These are phyloP conservation scores for Leucoraja ocellata DNA, from an alignment of 2,797 vertebrate species.

Conservation along the genomic window DNA sequence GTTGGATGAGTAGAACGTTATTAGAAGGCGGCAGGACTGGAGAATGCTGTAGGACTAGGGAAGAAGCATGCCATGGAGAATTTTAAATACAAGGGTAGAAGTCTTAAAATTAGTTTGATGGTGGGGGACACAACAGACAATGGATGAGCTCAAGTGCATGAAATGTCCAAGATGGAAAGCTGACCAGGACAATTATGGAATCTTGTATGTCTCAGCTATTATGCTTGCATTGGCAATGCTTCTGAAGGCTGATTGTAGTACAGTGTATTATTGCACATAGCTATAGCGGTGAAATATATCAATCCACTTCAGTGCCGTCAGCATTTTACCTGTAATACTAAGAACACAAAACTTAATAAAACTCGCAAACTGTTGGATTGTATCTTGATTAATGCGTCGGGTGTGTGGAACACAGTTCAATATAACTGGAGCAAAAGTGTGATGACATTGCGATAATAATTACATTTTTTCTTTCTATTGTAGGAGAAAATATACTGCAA, in stretches of 20 bases:
- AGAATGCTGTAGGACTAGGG: neutral
- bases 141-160: neutral
- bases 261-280: neutral
- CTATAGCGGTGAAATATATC: neutral
- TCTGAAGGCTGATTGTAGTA: neutral
- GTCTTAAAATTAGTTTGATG: neutral
- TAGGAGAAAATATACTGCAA: conserved; percentile 11
- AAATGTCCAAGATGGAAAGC: neutral
- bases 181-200: neutral
- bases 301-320: neutral
- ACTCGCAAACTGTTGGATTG: no score
- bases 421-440: neutral
- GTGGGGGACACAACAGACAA: neutral
- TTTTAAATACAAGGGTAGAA: neutral
- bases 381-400: no score
- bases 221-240: neutral
- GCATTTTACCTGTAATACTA: neutral
- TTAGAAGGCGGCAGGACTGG: neutral
- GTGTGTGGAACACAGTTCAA: no score
- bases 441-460: neutral
- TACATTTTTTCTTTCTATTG: neutral
- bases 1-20: neutral
- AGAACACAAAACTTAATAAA: neutral
- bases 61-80: neutral
- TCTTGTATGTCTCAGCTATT: no score